phyloP scores from a whole-genome alignment of 2,797 vertebrate species.

The Pachyuromys duprasi region DNA sequence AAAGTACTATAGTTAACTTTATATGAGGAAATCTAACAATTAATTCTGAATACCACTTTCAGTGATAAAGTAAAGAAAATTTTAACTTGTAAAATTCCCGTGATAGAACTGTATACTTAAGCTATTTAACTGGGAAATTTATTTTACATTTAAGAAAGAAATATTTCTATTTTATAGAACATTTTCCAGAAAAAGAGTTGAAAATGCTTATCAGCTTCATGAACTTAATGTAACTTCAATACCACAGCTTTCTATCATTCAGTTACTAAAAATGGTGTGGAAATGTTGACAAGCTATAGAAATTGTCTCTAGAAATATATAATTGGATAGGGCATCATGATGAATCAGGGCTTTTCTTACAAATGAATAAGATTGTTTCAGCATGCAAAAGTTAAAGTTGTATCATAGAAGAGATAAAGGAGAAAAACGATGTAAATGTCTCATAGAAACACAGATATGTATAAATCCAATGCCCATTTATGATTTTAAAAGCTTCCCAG shows the following conservation, averaged over 20 bases:
- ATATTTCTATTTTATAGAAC: neutral
- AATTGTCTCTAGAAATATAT: neutral
- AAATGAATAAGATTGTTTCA: slow-evolving; percentile 10
- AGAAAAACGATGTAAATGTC: neutral
- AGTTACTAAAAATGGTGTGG: neutral
- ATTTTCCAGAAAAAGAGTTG: neutral
- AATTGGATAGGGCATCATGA: neutral
- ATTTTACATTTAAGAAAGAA: slow-evolving; percentile 26
- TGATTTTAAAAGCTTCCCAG: slow-evolving; percentile 3
- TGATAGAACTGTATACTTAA: neutral
- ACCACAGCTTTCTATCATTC: neutral
- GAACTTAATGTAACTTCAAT: neutral
- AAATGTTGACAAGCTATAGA: slow-evolving; percentile 37
- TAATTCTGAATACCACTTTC: neutral
- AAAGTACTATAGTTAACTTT: neutral
- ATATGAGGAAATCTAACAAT: neutral
- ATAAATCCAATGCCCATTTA: neutral
- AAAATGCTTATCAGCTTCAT: neutral
- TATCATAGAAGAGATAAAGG: neutral
- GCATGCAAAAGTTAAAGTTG: neutral
- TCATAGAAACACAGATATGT: neutral
- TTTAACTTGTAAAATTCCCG: slow-evolving; percentile 2
- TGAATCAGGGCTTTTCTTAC: neutral
- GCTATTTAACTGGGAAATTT: neutral
- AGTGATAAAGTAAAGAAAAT: neutral